phyloP scores from a whole-genome alignment of 2,113 vertebrate species.

The Seriola dumerili region DNA sequence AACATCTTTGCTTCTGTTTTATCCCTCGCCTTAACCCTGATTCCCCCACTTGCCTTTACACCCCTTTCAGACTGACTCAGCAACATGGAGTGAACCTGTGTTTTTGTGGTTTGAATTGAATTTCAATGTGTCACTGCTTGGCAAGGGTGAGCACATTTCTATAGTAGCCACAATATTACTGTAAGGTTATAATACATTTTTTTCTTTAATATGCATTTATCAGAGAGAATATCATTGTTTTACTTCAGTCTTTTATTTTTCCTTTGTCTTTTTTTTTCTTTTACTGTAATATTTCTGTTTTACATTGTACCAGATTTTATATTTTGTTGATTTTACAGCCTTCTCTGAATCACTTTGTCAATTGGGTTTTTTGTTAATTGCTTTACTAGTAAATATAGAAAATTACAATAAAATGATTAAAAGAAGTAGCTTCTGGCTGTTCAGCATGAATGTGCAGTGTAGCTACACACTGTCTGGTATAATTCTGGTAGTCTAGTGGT shows the following conservation, averaged over 20 bases:
- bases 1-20: conserved; percentile 71
- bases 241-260: not conserved
- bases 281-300: not conserved
- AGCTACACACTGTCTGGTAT: too few species aligned
- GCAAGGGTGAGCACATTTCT: not conserved
- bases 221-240: not conserved
- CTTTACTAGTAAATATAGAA: not conserved
- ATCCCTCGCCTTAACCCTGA: conserved; percentile 69
- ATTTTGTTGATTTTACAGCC: not conserved
- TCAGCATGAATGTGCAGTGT: not conserved
- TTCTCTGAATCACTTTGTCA: not conserved
- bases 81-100: not conserved
- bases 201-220: not conserved
- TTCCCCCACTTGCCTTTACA: conserved; percentile 41
- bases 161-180: not conserved
- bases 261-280: not conserved
- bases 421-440: not conserved
- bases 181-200: not conserved
- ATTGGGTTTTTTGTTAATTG: not conserved
- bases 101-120: conserved; percentile 13
- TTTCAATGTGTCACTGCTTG: not conserved
- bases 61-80: conserved; percentile 19
- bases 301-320: not conserved
- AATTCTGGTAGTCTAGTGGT: too few species aligned
- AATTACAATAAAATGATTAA: not conserved